Conservation (phyloP, 2,113 vertebrate species). For the Poecilia latipinna region DNA sequence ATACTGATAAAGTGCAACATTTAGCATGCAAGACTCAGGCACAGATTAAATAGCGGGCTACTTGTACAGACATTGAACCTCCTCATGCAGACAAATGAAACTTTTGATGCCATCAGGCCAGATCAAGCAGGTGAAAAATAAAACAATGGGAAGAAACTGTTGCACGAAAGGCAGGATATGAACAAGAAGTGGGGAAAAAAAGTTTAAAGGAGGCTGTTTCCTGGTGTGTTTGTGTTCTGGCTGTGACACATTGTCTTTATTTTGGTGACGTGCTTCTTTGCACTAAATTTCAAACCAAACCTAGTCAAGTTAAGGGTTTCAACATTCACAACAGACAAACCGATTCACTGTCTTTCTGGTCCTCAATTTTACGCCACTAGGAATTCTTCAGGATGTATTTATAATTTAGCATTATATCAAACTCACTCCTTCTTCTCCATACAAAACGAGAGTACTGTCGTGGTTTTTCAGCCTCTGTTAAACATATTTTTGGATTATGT, state of each 20-base stretch:
- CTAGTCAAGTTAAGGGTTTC: neutral
- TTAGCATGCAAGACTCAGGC: neutral
- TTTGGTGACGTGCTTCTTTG: neutral
- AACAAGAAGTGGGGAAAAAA: constrained; percentile 16
- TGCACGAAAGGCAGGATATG: constrained; percentile 30
- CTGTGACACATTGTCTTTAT: constrained; percentile 39
- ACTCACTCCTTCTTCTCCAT: neutral
- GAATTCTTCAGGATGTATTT: no score
- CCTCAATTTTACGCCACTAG: neutral
- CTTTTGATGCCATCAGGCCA: constrained; percentile 7
- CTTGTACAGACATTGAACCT: neutral
- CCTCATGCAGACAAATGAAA: neutral
- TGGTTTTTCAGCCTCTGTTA: no score
- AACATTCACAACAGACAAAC: neutral
- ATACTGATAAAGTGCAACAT: no score
- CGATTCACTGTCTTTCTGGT: neutral
- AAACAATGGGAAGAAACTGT: constrained; percentile 10
- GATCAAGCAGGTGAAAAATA: constrained; percentile 19
- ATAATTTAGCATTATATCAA: neutral
- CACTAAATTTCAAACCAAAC: neutral
- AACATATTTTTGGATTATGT: no score
- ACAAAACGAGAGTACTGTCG: neutral
- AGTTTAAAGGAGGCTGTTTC: constrained; percentile 35
- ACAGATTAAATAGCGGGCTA: neutral
- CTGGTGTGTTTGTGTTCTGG: constrained; percentile 29